Conservation (phyloP, 2,888 invertebrate genomes). For the Drosophila vallismaia region DNA sequence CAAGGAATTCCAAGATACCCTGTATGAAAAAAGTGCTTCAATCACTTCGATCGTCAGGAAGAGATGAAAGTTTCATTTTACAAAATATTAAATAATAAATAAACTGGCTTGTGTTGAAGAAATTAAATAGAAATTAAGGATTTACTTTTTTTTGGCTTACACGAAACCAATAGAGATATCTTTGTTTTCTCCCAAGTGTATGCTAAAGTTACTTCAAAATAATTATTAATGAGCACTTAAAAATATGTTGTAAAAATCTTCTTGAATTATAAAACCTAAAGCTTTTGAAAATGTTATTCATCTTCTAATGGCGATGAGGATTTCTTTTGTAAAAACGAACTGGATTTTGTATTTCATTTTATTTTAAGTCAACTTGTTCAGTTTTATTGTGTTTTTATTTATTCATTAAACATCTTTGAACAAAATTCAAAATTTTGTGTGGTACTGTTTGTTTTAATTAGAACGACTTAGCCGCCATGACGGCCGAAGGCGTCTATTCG, state of each 20-base stretch:
- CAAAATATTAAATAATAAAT: no score
- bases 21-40: no score
- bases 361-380: slow-evolving; percentile 1
- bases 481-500: slow-evolving; percentile 40
- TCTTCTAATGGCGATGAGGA: neutral
- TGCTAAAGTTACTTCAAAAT: neutral
- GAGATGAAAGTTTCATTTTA: no score
- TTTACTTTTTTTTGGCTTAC: no score
- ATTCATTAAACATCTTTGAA: neutral
- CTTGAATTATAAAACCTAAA: neutral
- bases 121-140: no score
- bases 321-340: neutral
- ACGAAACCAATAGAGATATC: neutral
- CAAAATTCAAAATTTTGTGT: slow-evolving; percentile 11
- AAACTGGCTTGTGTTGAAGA: no score
- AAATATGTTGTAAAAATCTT: neutral
- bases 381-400: neutral
- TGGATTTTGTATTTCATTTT: neutral
- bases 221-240: neutral
- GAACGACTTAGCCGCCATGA: slow-evolving; percentile 32
- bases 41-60: no score
- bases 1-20: no score
- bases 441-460: neutral
- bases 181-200: neutral
- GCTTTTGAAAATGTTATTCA: neutral